Evolutionary conservation across 1,140 invertebrate species (phyloP).

Genomic region (Helicoverpa zea): DNA sequence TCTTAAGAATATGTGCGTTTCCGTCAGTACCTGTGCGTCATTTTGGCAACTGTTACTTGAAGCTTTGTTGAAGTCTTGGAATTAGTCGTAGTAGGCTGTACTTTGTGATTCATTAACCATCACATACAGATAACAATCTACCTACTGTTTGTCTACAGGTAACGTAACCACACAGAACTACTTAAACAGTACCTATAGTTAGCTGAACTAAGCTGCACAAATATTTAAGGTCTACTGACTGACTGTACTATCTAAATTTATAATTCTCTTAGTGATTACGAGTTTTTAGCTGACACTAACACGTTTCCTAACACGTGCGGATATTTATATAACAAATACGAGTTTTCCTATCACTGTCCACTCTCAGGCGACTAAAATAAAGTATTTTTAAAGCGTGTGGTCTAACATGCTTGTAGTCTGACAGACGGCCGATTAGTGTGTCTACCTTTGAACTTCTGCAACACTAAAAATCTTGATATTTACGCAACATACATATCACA

Average conservation of each 20-base stretch:
- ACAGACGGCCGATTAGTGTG: not conserved
- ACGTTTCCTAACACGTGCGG: slow-evolving; percentile 6
- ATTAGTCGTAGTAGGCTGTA: too few relatives aligned
- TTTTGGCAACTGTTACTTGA: not conserved
- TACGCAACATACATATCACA: slow-evolving; percentile 23
- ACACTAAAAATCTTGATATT: slow-evolving; percentile 10
- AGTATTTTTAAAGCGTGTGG: not conserved
- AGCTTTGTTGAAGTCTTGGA: too few relatives aligned
- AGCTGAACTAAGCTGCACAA: too few relatives aligned
- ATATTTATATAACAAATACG: slow-evolving; percentile 13
- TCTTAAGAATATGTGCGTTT: not conserved
- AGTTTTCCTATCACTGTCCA: not conserved
- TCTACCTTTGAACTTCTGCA: slow-evolving; percentile 11
- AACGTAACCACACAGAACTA: too few relatives aligned
- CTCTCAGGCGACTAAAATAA: not conserved
- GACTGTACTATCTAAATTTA: too few relatives aligned
- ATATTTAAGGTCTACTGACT: too few relatives aligned
- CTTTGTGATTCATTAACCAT: too few relatives aligned
- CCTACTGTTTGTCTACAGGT: too few relatives aligned
- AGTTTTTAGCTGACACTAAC: not conserved
- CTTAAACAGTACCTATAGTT: too few relatives aligned
- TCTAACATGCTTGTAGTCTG: not conserved
- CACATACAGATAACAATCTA: too few relatives aligned
- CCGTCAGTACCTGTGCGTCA: not conserved
- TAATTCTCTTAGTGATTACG: too few relatives aligned